Evolutionary conservation across 2,797 vertebrate species (phyloP).

Genomic region (Apogon hyalosoma): DNA sequence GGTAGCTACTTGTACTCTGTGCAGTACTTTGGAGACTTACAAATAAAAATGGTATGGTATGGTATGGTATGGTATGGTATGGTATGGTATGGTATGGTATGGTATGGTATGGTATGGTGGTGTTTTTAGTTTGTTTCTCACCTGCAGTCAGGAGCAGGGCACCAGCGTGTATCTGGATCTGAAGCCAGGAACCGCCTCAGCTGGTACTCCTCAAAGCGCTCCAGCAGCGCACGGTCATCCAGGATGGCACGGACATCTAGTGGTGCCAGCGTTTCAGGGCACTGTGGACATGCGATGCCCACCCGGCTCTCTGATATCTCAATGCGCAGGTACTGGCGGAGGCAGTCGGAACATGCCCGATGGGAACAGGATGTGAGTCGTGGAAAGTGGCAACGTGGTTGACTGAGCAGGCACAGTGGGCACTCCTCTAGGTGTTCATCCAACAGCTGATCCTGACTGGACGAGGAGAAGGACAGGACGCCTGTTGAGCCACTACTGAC

Average conservation of each 20-base stretch:
- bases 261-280: constrained; percentile 81
- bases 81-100: too few relatives aligned
- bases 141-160: constrained; percentile 91
- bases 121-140: constrained; percentile 52
- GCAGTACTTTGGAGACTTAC: too few relatives aligned
- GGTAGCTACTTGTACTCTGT: too few relatives aligned
- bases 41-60: too few relatives aligned
- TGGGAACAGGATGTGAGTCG: constrained; percentile 85
- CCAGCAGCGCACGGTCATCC: constrained; percentile 83
- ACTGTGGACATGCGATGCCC: constrained; percentile 88
- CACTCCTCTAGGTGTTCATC: constrained; percentile 88
- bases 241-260: constrained; percentile 85
- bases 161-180: constrained; percentile 90
- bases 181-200: constrained; percentile 86
- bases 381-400: constrained; percentile 87
- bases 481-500: constrained; percentile 73
- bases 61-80: too few relatives aligned
- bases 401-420: constrained; percentile 90
- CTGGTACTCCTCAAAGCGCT: constrained; percentile 89
- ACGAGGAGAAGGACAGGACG: constrained; percentile 80
- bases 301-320: constrained; percentile 89
- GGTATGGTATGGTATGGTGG: too few relatives aligned
- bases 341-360: constrained; percentile 85
- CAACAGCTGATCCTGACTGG: constrained; percentile 83
- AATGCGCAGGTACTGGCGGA: constrained; percentile 87